Evolutionary conservation across 2,797 vertebrate species (phyloP), one percentile per base, ranked within the genome.

Genomic region (Schizothorax lantsangensis): DNA sequence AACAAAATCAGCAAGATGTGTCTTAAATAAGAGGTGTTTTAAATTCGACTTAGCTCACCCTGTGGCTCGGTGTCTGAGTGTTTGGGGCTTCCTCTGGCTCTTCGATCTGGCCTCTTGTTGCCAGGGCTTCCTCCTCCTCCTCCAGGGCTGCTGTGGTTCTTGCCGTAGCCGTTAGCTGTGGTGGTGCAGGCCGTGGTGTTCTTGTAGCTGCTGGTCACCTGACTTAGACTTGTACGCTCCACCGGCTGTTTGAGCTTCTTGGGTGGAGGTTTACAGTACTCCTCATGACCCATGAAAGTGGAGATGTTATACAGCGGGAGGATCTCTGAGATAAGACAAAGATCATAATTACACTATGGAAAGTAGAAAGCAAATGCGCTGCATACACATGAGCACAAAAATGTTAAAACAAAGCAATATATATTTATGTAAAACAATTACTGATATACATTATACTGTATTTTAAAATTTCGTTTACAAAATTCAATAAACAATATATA

Each of bases 271-370:
- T 97, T 97, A 92, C 93, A 94, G 91, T 96, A 96, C 54, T 97
- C 96, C 91, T 97, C 96, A 77, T 96, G 93, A 79, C 94, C 95
- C 38, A 97, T 95, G 74, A 96, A 96, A 90, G 95, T 96, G 74
- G 96, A 96, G 95, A 97, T 95, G 71, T 96, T 96, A 0, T 96
- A 97, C 79, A 96, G 94, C 89, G 96, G 96, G 93, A 97, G 96
- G 84, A 97, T 96, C 92, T 97, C 96, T 97, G 91, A 38, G 19
- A 94, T 92, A 0, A 78, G 23, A n/a, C 9, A 71, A 26, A 81
- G 5, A 83, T 64, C 2, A 30, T 30, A 33, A 84, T 74, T 47
- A 74, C 40, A 84, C 10, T 26, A 66, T 2, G 10, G 8, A 73
- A 74, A 64, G 7, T 5, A 30, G 15, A 17, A 77, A 66, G 19